phyloP scores from a whole-genome alignment of 2,113 vertebrate genomes.

The Dasypus novemcinctus region DNA sequence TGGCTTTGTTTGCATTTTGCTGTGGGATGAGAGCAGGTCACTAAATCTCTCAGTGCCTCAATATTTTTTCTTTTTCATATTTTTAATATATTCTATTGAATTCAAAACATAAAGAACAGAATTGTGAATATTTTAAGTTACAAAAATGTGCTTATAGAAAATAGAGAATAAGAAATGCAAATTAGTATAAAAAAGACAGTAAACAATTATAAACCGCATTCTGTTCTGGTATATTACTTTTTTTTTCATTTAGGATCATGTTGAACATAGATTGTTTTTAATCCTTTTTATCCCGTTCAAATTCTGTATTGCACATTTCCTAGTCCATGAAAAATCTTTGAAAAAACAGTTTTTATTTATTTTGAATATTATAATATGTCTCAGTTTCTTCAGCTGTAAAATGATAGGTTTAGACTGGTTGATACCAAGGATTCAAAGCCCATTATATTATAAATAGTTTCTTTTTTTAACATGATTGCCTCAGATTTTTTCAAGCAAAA shows the following conservation, averaged over 20 bases:
- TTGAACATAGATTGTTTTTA: neutral
- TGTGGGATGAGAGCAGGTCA: neutral
- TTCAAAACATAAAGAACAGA: neutral
- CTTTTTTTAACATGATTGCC: neutral
- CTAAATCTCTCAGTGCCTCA: neutral
- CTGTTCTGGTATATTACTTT: neutral
- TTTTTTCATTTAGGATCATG: neutral
- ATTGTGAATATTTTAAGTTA: constrained; percentile 44
- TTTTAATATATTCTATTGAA: constrained; percentile 27
- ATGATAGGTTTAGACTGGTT: neutral
- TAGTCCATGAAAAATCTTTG: neutral
- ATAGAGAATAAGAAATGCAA: neutral
- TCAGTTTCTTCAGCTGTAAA: constrained; percentile 24
- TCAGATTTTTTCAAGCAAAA: constrained; percentile 27
- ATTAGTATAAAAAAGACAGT: neutral
- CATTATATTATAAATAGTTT: neutral
- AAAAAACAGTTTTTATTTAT: constrained; percentile 41
- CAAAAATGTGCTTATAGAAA: constrained; percentile 20
- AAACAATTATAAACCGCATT: neutral
- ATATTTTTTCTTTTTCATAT: constrained; percentile 28
- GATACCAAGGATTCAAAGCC: neutral
- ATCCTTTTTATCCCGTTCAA: constrained; percentile 3
- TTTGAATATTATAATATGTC: neutral
- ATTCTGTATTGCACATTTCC: constrained; percentile 31
- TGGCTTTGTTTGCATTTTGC: constrained; percentile 12